phyloP scores from a whole-genome alignment of 2,888 invertebrate species.

The Brachyptera risi region DNA sequence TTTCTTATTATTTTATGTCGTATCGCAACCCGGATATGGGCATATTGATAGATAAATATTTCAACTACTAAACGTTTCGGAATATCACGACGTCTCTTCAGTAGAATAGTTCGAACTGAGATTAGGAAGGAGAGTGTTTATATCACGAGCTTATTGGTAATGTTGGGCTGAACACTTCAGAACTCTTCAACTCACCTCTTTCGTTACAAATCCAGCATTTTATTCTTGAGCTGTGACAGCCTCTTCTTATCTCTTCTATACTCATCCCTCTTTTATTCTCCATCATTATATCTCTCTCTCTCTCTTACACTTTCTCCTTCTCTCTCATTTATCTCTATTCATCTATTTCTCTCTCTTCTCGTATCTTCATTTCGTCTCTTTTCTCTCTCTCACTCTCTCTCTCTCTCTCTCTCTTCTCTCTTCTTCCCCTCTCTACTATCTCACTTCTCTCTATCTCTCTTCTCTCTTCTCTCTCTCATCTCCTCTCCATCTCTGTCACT shows the following conservation, averaged over 20 bases:
- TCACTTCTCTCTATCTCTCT: background rate
- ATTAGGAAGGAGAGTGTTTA: too few species aligned
- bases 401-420: background rate
- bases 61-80: too few species aligned
- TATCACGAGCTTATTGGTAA: too few species aligned
- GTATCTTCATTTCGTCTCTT: slow-evolving; percentile 10
- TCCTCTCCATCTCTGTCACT: background rate
- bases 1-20: too few species aligned
- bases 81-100: too few species aligned
- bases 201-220: too few species aligned
- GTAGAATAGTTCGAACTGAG: too few species aligned
- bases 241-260: background rate
- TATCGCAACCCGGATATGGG: too few species aligned
- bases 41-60: too few species aligned
- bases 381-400: slow-evolving; percentile 1
- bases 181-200: too few species aligned
- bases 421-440: background rate
- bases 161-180: too few species aligned
- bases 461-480: background rate
- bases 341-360: slow-evolving; percentile 16
- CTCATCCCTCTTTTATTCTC: background rate
- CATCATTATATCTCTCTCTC: background rate
- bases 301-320: background rate
- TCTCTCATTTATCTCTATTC: slow-evolving; percentile 8
- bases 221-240: too few species aligned